Evolutionary conservation across 2,797 vertebrate genomes (phyloP).

Genomic region (Spinus pinus): DNA sequence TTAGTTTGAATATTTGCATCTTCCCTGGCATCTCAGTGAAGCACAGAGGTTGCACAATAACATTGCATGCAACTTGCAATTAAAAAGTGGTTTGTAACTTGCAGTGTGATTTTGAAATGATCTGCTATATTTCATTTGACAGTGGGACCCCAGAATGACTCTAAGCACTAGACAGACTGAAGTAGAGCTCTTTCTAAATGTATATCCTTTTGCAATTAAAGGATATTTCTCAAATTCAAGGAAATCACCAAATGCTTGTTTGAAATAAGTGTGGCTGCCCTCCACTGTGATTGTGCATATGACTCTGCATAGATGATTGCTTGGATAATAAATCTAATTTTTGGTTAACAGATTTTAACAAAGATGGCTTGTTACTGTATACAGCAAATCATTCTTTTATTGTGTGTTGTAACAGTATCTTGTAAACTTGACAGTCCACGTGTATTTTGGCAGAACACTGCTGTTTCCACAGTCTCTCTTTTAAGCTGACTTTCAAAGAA

Average conservation of each 20-base stretch:
- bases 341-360: background rate
- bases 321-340: background rate
- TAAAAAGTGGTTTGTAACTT: constrained; percentile 3
- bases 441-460: constrained; percentile 49
- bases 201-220: background rate
- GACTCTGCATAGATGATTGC: background rate
- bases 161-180: background rate
- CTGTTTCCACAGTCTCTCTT: constrained; percentile 49
- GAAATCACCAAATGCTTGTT: background rate
- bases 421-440: constrained; percentile 26
- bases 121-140: background rate
- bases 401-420: constrained; percentile 41
- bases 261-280: background rate
- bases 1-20: background rate
- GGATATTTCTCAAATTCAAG: background rate
- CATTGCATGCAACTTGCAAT: background rate
- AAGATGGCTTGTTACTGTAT: constrained; percentile 34
- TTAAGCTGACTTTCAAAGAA: constrained; percentile 56
- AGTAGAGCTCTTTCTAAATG: background rate
- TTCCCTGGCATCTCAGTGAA: background rate
- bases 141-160: background rate
- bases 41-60: background rate
- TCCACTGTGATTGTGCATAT: accelerated
- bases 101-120: background rate
- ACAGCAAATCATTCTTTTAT: background rate